Conservation (phyloP, 23 tunicate species). For the Corella eumyota region DNA sequence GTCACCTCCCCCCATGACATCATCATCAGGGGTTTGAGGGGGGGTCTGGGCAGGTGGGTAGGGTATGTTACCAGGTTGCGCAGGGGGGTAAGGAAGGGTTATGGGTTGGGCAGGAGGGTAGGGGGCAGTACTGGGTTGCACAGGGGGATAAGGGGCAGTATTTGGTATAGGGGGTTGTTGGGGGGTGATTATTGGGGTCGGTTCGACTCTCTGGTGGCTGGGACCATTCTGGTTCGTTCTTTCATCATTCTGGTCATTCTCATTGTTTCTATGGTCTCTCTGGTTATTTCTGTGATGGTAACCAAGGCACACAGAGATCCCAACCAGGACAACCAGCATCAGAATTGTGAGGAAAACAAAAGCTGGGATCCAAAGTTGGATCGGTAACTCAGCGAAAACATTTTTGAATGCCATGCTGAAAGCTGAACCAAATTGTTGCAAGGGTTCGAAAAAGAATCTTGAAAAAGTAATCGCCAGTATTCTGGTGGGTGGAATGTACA, state of each 20-base stretch:
- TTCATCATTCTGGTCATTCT: too few species aligned
- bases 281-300: slow-evolving; percentile 2
- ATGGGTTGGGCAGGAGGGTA: background rate
- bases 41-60: too few species aligned
- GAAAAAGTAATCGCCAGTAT: slow-evolving; percentile 61
- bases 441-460: slow-evolving; percentile 51
- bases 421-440: slow-evolving; percentile 49
- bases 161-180: background rate
- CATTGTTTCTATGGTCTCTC: too few species aligned
- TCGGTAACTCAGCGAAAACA: slow-evolving; percentile 49
- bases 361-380: slow-evolving; percentile 62
- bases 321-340: slow-evolving; percentile 21
- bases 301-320: slow-evolving; percentile 51
- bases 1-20: too few species aligned
- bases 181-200: background rate
- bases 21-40: too few species aligned
- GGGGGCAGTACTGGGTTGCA: background rate
- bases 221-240: background rate
- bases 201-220: background rate
- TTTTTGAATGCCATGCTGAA: slow-evolving; percentile 53
- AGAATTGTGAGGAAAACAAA: slow-evolving; percentile 38
- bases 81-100: background rate
- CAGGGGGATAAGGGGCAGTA: background rate
- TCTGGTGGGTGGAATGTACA: slow-evolving; percentile 48
- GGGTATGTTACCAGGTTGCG: too few species aligned